Evolutionary conservation across 2,888 invertebrate genomes (phyloP).

Genomic region (Sacculina carcini): DNA sequence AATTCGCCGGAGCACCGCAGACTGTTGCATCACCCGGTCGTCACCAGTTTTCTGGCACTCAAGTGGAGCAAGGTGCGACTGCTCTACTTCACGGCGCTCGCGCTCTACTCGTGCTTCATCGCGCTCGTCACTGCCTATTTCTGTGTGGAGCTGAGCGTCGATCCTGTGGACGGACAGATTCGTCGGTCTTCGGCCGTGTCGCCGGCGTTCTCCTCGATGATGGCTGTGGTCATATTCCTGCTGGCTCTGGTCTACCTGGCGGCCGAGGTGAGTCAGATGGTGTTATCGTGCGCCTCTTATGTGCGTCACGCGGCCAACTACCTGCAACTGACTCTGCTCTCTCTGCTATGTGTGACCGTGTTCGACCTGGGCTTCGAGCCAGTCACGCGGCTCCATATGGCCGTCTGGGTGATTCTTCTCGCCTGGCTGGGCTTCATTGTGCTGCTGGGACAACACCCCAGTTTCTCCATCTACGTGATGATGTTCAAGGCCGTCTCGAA

Average conservation of each 20-base stretch:
- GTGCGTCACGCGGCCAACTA: conserved; percentile 42
- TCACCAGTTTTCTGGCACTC: conserved; percentile 33
- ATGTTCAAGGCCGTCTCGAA: conserved; percentile 55
- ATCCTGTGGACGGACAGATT: neutral
- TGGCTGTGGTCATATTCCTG: conserved; percentile 6
- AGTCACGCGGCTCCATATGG: conserved; percentile 33
- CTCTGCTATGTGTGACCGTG: conserved; percentile 33
- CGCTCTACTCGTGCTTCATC: conserved; percentile 41
- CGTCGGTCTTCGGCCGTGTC: neutral
- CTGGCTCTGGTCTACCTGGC: conserved; percentile 10
- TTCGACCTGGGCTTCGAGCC: conserved; percentile 24
- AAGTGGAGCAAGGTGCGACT: conserved; percentile 53
- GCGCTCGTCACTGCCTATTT: conserved; percentile 39
- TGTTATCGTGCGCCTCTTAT: conserved; percentile 38
- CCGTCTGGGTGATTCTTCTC: conserved; percentile 42
- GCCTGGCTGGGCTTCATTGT: conserved; percentile 49
- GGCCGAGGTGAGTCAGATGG: conserved; percentile 40
- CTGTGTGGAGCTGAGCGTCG: conserved; percentile 12
- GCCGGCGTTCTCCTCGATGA: neutral
- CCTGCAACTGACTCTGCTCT: conserved; percentile 36
- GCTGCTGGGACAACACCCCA: conserved; percentile 49
- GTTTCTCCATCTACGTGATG: conserved; percentile 44
- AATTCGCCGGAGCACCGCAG: conserved; percentile 36
- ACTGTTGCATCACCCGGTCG: conserved; percentile 19
- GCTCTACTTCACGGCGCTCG: conserved; percentile 42